A percentile compares a stretch with the other conserved stretches of the same genome.
Conservation (phyloP, 2,888 invertebrate genomes). For the Oeneis ivallda region DNA sequence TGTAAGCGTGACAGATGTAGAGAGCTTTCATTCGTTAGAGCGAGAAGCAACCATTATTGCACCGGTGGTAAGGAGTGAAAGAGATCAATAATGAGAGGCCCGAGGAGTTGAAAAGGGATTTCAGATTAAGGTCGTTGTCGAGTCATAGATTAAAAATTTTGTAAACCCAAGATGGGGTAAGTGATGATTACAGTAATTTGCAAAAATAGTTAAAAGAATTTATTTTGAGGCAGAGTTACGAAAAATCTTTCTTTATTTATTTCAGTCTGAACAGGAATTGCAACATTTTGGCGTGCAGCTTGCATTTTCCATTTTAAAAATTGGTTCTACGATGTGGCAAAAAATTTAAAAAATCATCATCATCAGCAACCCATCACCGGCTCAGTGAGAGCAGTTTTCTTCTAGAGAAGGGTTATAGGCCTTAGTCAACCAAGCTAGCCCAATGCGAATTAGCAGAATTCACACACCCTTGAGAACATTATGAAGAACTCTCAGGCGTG, state of each 20-base stretch:
- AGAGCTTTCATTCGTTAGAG: slow-evolving; percentile 46
- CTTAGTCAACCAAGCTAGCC: no score
- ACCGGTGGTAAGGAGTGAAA: slow-evolving; percentile 82
- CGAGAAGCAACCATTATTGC: slow-evolving; percentile 69
- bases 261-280: not conserved
- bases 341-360: no score
- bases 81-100: slow-evolving; percentile 82
- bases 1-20: slow-evolving; percentile 57
- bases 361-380: no score
- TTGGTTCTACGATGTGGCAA: not conserved
- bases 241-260: not conserved
- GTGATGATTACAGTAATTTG: slow-evolving; percentile 3
- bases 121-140: slow-evolving; percentile 82
- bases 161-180: slow-evolving; percentile 51
- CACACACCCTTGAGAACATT: no score
- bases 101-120: slow-evolving; percentile 82
- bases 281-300: not conserved
- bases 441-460: no score
- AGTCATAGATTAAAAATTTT: slow-evolving; percentile 66
- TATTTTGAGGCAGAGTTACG: not conserved
- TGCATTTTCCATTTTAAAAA: not conserved
- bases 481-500: no score
- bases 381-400: no score
- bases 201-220: not conserved
- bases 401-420: no score